Evolutionary conservation across 2,888 invertebrate species (phyloP).

Genomic region (Osmoderma eremita): DNA sequence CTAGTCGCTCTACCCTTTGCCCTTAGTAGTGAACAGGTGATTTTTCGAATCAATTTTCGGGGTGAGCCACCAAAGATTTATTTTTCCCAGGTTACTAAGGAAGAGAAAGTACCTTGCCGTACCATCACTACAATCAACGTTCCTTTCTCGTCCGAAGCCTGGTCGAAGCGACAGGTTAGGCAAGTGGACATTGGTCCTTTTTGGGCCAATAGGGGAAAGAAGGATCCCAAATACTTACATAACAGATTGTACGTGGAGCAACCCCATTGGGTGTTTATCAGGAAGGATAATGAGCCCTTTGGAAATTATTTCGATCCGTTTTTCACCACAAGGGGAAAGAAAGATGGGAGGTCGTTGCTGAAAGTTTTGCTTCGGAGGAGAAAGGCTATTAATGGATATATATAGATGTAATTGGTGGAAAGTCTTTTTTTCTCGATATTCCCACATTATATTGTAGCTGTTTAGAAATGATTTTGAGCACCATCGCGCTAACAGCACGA

Average conservation of each 20-base stretch:
- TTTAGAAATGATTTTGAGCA: too few species aligned
- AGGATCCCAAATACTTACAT: conserved; percentile 56
- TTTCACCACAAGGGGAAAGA: conserved; percentile 59
- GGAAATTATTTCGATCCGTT: conserved; percentile 53
- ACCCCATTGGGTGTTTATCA: conserved; percentile 67
- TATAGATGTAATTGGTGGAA: neutral
- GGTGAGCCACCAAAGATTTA: neutral
- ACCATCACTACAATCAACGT: neutral
- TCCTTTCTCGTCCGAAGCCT: conserved; percentile 29
- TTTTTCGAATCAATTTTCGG: neutral
- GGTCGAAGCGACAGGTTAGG: conserved; percentile 50
- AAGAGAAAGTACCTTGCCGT: neutral
- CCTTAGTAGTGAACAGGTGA: conserved; percentile 34
- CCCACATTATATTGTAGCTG: too few species aligned
- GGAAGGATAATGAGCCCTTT: conserved; percentile 62
- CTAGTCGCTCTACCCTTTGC: conserved; percentile 26
- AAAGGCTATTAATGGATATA: neutral
- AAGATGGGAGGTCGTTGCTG: conserved; percentile 31
- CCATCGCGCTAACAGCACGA: too few species aligned
- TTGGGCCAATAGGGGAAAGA: conserved; percentile 67
- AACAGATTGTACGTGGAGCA: conserved; percentile 67
- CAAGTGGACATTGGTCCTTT: conserved; percentile 61
- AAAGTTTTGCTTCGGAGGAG: neutral
- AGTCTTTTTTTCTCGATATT: too few species aligned
- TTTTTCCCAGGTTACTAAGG: conserved; percentile 11